Evolutionary conservation across 2,888 invertebrate species (phyloP).

Genomic region (Iphiclides podalirius): DNA sequence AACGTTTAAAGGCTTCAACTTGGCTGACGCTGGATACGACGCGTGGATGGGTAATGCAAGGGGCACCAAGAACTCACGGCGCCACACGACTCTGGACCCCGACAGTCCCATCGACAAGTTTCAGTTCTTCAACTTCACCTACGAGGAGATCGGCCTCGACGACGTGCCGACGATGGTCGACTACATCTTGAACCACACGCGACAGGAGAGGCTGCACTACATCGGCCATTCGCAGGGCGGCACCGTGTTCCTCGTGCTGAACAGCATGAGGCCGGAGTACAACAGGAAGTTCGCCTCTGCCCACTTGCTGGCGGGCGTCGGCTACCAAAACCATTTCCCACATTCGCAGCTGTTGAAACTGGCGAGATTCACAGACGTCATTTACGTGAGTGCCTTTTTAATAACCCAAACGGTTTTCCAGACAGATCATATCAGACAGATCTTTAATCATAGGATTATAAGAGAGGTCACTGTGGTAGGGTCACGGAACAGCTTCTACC

Average conservation of each 20-base stretch:
- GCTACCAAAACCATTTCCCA: slow-evolving; percentile 51
- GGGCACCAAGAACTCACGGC: slow-evolving; percentile 85
- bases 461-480: too few relatives aligned
- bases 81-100: slow-evolving; percentile 68
- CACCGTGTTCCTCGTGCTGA: slow-evolving; percentile 52
- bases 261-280: slow-evolving; percentile 50
- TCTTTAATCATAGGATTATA: too few relatives aligned
- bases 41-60: slow-evolving; percentile 92
- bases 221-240: slow-evolving; percentile 70
- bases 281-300: slow-evolving; percentile 54
- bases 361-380: slow-evolving; percentile 39
- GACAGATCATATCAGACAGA: too few relatives aligned
- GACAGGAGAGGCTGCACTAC: slow-evolving; percentile 50
- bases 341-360: slow-evolving; percentile 29
- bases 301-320: slow-evolving; percentile 58
- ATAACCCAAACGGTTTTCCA: too few relatives aligned
- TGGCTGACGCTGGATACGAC: slow-evolving; percentile 84
- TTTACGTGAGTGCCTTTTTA: slow-evolving; percentile 49
- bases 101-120: slow-evolving; percentile 37
- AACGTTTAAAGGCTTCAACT: slow-evolving; percentile 79
- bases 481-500: too few relatives aligned
- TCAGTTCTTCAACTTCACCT: slow-evolving; percentile 59
- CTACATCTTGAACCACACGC: slow-evolving; percentile 46
- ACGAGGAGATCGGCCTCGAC: slow-evolving; percentile 55
- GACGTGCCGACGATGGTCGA: slow-evolving; percentile 64